A percentile compares a stretch with the other conserved stretches of the same genome.
phyloP scores from a whole-genome alignment of 2,113 vertebrate species.

The Phyllostomus discolor region DNA sequence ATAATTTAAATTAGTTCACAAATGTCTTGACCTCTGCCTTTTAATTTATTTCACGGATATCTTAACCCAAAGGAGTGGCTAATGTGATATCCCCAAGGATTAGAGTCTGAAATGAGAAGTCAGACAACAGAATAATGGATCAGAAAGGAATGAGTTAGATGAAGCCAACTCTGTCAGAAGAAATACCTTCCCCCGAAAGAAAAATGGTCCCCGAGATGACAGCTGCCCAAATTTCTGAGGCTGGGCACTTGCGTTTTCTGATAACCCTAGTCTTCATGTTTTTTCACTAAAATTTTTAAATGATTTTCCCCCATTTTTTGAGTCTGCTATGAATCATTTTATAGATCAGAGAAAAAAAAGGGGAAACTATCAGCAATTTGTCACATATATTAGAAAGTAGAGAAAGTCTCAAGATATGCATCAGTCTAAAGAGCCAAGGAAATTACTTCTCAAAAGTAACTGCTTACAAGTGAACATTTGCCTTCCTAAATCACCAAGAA shows the following conservation, averaged over 20 bases:
- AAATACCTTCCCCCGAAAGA: neutral
- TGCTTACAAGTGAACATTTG: neutral
- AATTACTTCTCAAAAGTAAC: slow-evolving; percentile 55
- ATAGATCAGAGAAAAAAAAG: slow-evolving; percentile 14
- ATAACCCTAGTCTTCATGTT: neutral
- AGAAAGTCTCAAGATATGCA: slow-evolving; percentile 38
- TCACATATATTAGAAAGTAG: slow-evolving; percentile 45
- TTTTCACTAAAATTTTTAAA: slow-evolving; percentile 9
- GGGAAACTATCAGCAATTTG: slow-evolving; percentile 19
- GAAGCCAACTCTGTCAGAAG: neutral
- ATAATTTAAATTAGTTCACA: slow-evolving; percentile 19
- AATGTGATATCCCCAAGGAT: neutral
- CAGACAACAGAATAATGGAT: neutral
- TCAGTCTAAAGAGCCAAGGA: slow-evolving; percentile 25
- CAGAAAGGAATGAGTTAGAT: neutral
- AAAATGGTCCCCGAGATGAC: neutral
- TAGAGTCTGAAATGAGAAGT: neutral
- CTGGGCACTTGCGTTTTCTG: neutral
- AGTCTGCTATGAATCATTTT: slow-evolving; percentile 25
- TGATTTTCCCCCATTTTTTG: neutral
- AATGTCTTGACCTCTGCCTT: neutral
- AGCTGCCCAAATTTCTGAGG: neutral
- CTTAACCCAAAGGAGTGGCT: neutral
- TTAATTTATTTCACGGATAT: neutral
- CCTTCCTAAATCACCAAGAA: slow-evolving; percentile 36